Conservation (phyloP, 2,888 invertebrate genomes). For the Carterocephalus palaemon region DNA sequence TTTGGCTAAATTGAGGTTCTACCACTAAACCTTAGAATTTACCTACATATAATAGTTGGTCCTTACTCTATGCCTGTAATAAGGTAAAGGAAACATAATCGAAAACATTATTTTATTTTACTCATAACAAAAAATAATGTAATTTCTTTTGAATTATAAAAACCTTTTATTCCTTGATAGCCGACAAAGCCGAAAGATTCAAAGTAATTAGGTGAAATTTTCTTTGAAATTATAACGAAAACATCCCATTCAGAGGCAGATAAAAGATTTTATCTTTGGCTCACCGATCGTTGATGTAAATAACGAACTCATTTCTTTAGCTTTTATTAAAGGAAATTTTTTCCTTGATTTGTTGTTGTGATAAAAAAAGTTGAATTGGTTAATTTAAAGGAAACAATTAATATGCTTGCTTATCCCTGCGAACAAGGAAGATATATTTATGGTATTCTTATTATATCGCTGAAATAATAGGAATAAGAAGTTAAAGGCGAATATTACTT, state of each 20-base stretch:
- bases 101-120: no score
- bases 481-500: no score
- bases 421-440: slow-evolving; percentile 1
- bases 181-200: slow-evolving; percentile 37
- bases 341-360: slow-evolving; percentile 31
- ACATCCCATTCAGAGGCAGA: slow-evolving; percentile 61
- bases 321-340: slow-evolving; percentile 44
- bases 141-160: slow-evolving; percentile 31
- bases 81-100: no score
- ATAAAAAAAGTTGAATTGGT: slow-evolving; percentile 27
- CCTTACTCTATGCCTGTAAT: no score
- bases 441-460: not conserved
- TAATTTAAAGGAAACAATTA: slow-evolving; percentile 27
- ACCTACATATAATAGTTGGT: no score
- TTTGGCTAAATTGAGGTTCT: no score
- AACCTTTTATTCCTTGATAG: slow-evolving; percentile 38
- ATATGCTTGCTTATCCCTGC: slow-evolving; percentile 15
- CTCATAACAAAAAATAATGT: no score
- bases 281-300: slow-evolving; percentile 61
- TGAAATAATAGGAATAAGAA: not conserved
- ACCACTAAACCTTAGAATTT: no score
- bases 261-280: slow-evolving; percentile 62
- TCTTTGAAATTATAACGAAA: slow-evolving; percentile 57
- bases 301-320: slow-evolving; percentile 55
- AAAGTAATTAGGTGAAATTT: slow-evolving; percentile 65